phyloP scores from a whole-genome alignment of 2,797 vertebrate genomes.

The Siniperca scherzeri region DNA sequence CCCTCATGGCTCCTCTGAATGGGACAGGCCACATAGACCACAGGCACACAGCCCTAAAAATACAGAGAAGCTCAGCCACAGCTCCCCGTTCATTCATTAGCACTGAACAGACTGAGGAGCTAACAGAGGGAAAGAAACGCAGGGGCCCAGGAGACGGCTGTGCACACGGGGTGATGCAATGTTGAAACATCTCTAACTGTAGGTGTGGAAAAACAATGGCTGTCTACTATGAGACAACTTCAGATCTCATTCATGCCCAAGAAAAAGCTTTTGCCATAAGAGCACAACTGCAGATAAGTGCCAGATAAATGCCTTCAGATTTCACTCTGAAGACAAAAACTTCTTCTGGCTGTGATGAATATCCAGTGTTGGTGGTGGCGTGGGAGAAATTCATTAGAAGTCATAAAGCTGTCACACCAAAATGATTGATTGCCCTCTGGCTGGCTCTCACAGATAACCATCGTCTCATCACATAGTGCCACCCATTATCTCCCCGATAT shows the following conservation, averaged over 20 bases:
- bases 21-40: constrained; percentile 80
- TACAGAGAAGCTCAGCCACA: constrained; percentile 75
- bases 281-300: constrained; percentile 22
- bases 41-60: constrained; percentile 83
- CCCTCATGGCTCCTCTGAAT: constrained; percentile 80
- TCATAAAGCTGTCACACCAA: constrained; percentile 70
- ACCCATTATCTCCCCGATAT: constrained; percentile 66
- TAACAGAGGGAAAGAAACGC: constrained; percentile 15
- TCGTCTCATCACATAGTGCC: constrained; percentile 65
- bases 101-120: constrained; percentile 49
- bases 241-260: constrained; percentile 29
- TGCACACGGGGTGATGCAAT: constrained; percentile 50
- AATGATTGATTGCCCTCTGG: constrained; percentile 63
- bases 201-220: constrained; percentile 47
- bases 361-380: constrained; percentile 61
- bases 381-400: constrained; percentile 81
- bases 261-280: constrained; percentile 14
- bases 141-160: constrained; percentile 9
- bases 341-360: constrained; percentile 51
- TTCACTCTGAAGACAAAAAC: constrained; percentile 63
- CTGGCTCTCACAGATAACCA: constrained; percentile 69
- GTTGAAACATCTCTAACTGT: constrained; percentile 29
- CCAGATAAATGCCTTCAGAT: constrained; percentile 36
- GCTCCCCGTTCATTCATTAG: constrained; percentile 77
- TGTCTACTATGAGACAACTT: not conserved